These are phyloP conservation scores for Adelges cooleyi DNA, from an alignment of 1,140 invertebrate genomes.

Conservation along the genomic window DNA sequence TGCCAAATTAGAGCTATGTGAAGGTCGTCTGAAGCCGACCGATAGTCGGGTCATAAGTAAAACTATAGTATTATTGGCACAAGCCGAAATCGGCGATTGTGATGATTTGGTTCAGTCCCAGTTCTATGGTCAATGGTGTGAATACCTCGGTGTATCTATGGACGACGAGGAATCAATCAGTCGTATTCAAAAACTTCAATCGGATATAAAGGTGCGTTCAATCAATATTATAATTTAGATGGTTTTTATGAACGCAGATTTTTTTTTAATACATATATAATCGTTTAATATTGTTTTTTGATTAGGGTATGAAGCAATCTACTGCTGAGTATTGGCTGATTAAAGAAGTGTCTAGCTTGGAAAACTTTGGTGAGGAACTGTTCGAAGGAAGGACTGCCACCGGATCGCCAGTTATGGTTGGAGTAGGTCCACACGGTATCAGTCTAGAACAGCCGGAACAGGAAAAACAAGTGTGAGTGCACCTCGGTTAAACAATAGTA, in stretches of 20 bases:
- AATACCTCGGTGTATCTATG: constrained; percentile 43
- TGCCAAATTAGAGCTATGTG: constrained; percentile 58
- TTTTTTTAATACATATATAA: background rate
- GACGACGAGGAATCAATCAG: constrained; percentile 52
- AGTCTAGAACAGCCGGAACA: constrained; percentile 46
- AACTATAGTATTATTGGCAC: constrained; percentile 61
- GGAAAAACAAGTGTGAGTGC: constrained; percentile 23
- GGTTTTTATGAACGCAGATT: background rate
- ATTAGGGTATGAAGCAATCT: constrained; percentile 44
- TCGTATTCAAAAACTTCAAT: constrained; percentile 43
- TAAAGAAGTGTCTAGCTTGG: constrained; percentile 62
- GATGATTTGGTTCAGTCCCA: constrained; percentile 46
- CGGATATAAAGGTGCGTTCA: constrained; percentile 40
- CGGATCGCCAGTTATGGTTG: constrained; percentile 43
- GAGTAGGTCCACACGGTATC: constrained; percentile 71
- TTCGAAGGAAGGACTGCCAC: constrained; percentile 54
- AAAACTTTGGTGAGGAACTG: constrained; percentile 70
- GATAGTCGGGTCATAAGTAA: constrained; percentile 58
- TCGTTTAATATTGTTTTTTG: constrained; percentile 29
- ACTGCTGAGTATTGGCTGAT: constrained; percentile 68
- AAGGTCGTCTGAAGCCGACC: constrained; percentile 53
- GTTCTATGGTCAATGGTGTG: constrained; percentile 50
- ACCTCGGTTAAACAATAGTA: too few relatives aligned
- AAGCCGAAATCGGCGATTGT: constrained; percentile 57
- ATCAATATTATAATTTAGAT: background rate